phyloP scores from a whole-genome alignment of 2,797 vertebrate genomes.

The Acanthis flammea region DNA sequence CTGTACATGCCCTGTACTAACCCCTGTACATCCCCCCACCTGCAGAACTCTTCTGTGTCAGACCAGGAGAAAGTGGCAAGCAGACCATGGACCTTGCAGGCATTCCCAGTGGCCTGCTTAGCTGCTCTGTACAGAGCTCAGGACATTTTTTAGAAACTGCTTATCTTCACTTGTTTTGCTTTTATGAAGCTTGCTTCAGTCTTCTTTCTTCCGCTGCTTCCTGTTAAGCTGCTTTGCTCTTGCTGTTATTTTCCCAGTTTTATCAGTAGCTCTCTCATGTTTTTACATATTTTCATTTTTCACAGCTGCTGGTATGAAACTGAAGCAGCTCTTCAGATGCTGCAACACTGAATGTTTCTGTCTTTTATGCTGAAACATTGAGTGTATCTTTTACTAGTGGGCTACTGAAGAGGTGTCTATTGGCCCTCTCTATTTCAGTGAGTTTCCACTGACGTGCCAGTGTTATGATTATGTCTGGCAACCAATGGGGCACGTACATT shows the following conservation, averaged over 20 bases:
- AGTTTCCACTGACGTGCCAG: background rate
- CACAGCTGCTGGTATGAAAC: background rate
- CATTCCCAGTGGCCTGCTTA: background rate
- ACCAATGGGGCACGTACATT: background rate
- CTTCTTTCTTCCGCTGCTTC: background rate
- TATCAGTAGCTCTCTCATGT: background rate
- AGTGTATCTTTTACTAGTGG: background rate
- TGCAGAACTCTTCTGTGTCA: background rate
- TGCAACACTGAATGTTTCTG: background rate
- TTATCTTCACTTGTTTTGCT: background rate
- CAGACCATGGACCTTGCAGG: background rate
- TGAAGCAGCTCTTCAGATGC: background rate
- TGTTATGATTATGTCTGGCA: background rate
- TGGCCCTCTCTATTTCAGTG: background rate
- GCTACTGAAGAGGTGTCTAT: background rate
- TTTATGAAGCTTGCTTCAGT: background rate
- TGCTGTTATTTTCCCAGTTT: background rate
- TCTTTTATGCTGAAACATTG: background rate
- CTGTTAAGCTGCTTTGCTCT: background rate
- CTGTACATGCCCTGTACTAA: too few relatives aligned
- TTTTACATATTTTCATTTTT: background rate
- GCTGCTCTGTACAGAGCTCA: background rate
- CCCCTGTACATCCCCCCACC: too few relatives aligned
- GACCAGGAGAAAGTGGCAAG: background rate
- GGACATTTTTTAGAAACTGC: background rate